Percentiles rank a stretch among this genome's conserved stretches.
Evolutionary conservation across 30 jellyfish, hydroid and myxozoan species (phyloP).

Genomic region (Hydractinia symbiolongicarpus): DNA sequence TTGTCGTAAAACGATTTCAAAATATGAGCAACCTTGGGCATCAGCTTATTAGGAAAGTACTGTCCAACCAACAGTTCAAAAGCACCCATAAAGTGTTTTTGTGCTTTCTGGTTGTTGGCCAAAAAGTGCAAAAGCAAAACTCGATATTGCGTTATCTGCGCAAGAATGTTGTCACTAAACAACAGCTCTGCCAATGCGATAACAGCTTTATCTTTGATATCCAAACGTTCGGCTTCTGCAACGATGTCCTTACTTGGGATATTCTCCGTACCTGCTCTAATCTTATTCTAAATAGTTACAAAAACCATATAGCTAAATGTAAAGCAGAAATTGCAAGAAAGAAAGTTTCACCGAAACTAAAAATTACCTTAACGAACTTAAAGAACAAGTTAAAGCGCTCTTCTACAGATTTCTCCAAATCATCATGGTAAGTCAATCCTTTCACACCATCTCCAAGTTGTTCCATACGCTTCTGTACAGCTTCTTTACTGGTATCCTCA

Average conservation of each 20-base stretch:
- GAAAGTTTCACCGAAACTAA: neutral
- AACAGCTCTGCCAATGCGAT: constrained; percentile 91
- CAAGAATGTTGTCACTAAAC: constrained; percentile 66
- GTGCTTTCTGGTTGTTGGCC: constrained; percentile 88
- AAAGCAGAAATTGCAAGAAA: neutral
- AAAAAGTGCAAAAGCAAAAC: constrained; percentile 77
- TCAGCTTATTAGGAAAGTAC: constrained; percentile 69
- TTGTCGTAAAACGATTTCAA: constrained; percentile 75
- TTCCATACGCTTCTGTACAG: constrained; percentile 80
- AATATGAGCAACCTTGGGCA: constrained; percentile 90
- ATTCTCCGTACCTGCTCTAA: constrained; percentile 12
- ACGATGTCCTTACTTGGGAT: constrained; percentile 70
- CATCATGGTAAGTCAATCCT: constrained; percentile 91
- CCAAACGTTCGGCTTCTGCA: constrained; percentile 99
- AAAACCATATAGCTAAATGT: neutral
- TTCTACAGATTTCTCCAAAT: constrained; percentile 75
- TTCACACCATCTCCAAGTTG: constrained; percentile 78
- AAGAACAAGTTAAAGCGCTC: constrained; percentile 85
- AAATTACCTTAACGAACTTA: constrained; percentile 78
- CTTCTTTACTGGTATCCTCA: constrained; percentile 93
- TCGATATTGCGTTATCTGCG: constrained; percentile 57
- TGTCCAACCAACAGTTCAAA: constrained; percentile 88
- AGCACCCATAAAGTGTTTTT: constrained; percentile 88
- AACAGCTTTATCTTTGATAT: constrained; percentile 87
- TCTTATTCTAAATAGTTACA: constrained; percentile 16